Percentiles rank a stretch among this genome's conserved stretches.
phyloP scores from a whole-genome alignment of 2,113 vertebrate species.

The Herpetotheres cachinnans region DNA sequence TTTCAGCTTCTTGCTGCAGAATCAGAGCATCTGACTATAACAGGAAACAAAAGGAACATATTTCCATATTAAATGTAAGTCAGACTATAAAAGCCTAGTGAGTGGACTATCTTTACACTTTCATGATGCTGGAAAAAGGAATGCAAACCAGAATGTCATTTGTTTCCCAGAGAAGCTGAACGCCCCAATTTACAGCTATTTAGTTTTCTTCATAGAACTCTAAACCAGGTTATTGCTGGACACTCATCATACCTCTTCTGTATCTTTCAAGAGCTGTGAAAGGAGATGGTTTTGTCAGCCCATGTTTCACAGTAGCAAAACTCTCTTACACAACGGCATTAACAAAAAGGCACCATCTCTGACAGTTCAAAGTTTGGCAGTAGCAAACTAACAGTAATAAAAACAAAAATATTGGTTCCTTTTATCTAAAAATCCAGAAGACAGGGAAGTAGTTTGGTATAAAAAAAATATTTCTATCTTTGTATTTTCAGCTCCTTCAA shows the following conservation, averaged over 20 bases:
- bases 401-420: background rate
- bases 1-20: background rate
- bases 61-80: background rate
- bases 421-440: background rate
- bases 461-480: background rate
- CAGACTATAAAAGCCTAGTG: background rate
- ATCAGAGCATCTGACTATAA: background rate
- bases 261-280: background rate
- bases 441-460: background rate
- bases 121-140: background rate
- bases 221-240: background rate
- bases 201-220: background rate
- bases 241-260: background rate
- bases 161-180: background rate
- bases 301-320: background rate
- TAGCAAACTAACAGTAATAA: background rate
- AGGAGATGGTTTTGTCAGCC: background rate
- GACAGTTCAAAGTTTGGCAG: background rate
- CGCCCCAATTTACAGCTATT: background rate
- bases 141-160: background rate
- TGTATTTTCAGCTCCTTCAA: background rate
- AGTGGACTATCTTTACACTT: background rate
- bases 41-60: background rate
- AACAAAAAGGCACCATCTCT: background rate
- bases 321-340: background rate